phyloP scores from a whole-genome alignment of 2,797 vertebrate species.

The Vespertilio murinus region DNA sequence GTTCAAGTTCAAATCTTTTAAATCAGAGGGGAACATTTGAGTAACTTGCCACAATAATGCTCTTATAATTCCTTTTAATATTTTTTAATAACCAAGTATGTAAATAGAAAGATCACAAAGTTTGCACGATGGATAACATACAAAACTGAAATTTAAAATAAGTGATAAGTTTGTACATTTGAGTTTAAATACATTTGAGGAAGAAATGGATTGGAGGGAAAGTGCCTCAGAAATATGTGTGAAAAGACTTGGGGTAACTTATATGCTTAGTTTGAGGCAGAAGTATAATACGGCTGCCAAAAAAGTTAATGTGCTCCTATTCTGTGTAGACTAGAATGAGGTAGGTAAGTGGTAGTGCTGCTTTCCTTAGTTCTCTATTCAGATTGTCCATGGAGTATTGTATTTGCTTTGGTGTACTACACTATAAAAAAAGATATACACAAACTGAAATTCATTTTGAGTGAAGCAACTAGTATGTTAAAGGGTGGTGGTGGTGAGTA shows the following conservation, averaged over 20 bases:
- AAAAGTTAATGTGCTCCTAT: not conserved
- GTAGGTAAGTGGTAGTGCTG: too few species aligned
- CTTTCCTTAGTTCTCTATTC: not conserved
- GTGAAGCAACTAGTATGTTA: not conserved
- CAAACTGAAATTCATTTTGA: not conserved
- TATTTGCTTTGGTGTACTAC: not conserved
- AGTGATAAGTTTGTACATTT: not conserved
- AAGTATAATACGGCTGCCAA: not conserved
- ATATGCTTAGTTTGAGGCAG: not conserved
- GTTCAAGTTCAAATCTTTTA: not conserved
- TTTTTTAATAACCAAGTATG: not conserved
- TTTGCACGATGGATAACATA: not conserved
- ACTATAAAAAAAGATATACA: not conserved
- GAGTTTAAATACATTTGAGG: slow-evolving; percentile 1
- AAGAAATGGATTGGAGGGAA: not conserved
- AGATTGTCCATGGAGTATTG: not conserved
- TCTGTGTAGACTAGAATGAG: not conserved
- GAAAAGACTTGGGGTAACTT: not conserved
- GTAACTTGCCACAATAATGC: not conserved
- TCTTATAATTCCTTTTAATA: not conserved
- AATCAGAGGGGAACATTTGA: not conserved
- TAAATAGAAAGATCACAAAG: not conserved
- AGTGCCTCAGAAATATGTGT: not conserved
- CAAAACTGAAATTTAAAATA: not conserved
- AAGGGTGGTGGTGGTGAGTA: not conserved